Evolutionary conservation across 2,113 vertebrate species (phyloP).

Genomic region (Gadus chalcogrammus): DNA sequence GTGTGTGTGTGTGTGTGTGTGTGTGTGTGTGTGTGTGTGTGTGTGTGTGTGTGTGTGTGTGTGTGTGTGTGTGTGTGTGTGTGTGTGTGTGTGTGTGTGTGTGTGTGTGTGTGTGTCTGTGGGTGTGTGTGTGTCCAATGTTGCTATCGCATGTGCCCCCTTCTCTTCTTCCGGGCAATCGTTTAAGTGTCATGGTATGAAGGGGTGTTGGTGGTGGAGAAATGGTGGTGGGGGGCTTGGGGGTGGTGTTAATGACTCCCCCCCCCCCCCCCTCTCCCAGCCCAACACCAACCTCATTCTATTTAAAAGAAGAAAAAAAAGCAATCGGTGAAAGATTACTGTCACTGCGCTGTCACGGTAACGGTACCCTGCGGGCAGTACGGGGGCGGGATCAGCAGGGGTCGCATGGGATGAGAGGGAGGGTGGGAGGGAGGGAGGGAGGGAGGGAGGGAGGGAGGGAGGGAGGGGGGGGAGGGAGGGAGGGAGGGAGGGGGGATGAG

Average conservation of each 20-base stretch:
- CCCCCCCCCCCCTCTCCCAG: background rate
- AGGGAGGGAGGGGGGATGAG: constrained; percentile 7
- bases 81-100: too few species aligned
- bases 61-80: constrained; percentile 2
- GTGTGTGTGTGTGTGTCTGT: too few species aligned
- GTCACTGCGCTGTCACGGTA: constrained; percentile 67
- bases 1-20: background rate
- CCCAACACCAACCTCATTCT: background rate
- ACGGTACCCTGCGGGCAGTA: constrained; percentile 64
- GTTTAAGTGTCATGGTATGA: constrained; percentile 56
- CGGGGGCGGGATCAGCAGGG: constrained; percentile 46
- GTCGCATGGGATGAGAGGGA: constrained; percentile 18
- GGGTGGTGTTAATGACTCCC: constrained; percentile 39
- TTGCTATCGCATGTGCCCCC: background rate
- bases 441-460: constrained; percentile 17
- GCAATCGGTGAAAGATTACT: constrained; percentile 73
- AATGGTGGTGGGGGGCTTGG: constrained; percentile 7
- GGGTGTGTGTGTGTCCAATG: background rate
- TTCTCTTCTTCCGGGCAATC: constrained; percentile 46
- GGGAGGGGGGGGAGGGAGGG: constrained; percentile 20
- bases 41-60: constrained; percentile 22
- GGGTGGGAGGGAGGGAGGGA: constrained; percentile 26
- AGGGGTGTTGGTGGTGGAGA: background rate
- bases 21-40: too few species aligned
- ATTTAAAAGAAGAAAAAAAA: constrained; percentile 23